Base-by-base conservation (phyloP, 2,113 vertebrate species). In the Neoarius graeffei region DNA sequence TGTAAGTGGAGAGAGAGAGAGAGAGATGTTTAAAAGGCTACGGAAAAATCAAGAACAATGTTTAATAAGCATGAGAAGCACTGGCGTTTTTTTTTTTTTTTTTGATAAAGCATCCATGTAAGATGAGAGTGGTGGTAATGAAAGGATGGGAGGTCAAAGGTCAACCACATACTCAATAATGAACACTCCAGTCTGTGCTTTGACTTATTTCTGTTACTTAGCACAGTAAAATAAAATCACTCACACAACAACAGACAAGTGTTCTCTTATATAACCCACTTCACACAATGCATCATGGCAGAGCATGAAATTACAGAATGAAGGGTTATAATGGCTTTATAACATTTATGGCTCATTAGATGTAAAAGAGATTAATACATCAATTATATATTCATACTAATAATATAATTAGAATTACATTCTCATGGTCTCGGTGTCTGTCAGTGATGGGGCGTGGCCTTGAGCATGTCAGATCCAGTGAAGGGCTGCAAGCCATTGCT, bases 301-400 rank as follows among this genome's bases (percentile, higher is more conserved):
- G 7, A 52, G 80, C 35, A 59, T 60, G 15, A 69, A 25, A 86
- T 52, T 25, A 66, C 27, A 81, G 81, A n/a, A 86, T 54, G 25
- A 80, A 69, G 20, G n/a, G 25, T 69, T 54, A 86, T 57, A 42
- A 81, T 81, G 50, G 74, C n/a, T 30, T 66, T 80, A 57, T 57
- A 6, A 81, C 48, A 17, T 59, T 35, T 10, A 42, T 35, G 27
- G 10, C 19, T 64, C 52, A 42, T 73, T 67, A 52, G 50, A 86
- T 67, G 14, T 79, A 88, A 23, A 62, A 35, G 62, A 60, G 56
- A 60, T 60, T 73, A 80, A 56, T n/a, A 9, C 19, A 50, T 56
- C 74, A 86, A 56, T 86, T 80, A 86, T 42, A 80, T 60, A 77
- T 52, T 54, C 66, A 66, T 2, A 54, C 23, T 25, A 76, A 50